A percentile compares a stretch with the other conserved stretches of the same genome.
phyloP scores from a whole-genome alignment of 2,888 invertebrate species.

The Leptinotarsa tumamoca region DNA sequence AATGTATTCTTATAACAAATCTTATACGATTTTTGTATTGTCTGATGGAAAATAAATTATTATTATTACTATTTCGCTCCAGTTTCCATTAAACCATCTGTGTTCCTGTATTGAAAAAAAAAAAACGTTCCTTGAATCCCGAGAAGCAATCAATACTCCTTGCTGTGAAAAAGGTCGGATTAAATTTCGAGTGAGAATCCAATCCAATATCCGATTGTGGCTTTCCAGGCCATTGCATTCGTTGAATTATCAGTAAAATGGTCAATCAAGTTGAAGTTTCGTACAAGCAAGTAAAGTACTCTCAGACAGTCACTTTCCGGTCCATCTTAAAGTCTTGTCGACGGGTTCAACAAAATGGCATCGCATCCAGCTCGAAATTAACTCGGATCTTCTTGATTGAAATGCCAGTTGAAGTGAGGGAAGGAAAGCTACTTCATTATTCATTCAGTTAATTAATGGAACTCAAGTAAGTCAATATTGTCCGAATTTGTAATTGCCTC shows the following conservation, averaged over 20 bases:
- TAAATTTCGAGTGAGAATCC: constrained; percentile 10
- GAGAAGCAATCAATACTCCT: constrained; percentile 3
- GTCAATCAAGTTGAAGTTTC: constrained; percentile 19
- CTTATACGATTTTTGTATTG: too few species aligned
- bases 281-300: constrained; percentile 5
- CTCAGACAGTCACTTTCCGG: constrained; percentile 16
- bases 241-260: constrained; percentile 1
- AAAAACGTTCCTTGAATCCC: neutral
- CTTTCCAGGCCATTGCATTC: constrained; percentile 7
- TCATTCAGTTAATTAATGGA: constrained; percentile 11
- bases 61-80: too few species aligned
- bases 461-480: neutral
- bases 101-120: too few species aligned
- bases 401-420: constrained; percentile 7
- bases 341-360: constrained; percentile 9
- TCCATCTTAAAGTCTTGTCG: constrained; percentile 14
- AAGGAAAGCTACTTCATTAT: constrained; percentile 1
- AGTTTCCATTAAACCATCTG: too few species aligned
- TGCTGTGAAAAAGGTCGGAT: neutral
- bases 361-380: neutral
- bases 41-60: too few species aligned
- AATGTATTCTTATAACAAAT: too few species aligned
- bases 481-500: neutral
- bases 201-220: constrained; percentile 16
- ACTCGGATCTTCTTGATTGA: constrained; percentile 10